These are phyloP conservation scores for Psittacula derbiana DNA, from an alignment of 2,797 vertebrate genomes.

Conservation along the genomic window DNA sequence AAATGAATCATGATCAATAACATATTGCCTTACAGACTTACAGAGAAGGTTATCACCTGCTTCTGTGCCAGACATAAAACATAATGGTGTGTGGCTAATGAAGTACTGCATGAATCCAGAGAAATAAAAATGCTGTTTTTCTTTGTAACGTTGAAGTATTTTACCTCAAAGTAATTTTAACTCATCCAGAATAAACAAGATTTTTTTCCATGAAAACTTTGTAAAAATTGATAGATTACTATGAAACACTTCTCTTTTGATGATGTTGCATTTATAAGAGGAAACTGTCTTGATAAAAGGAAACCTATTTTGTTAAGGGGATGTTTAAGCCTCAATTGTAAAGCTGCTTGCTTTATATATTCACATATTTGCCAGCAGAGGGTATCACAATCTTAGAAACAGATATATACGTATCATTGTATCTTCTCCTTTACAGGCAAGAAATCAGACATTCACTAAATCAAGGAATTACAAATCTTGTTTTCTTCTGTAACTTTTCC, in stretches of 20 bases:
- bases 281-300: neutral
- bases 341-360: neutral
- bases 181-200: neutral
- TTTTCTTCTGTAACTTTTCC: neutral
- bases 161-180: constrained; percentile 30
- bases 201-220: neutral
- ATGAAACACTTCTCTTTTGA: neutral
- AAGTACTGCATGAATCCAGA: neutral
- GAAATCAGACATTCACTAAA: neutral
- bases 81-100: constrained; percentile 2
- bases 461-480: neutral
- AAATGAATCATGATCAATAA: constrained; percentile 55
- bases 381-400: constrained; percentile 54
- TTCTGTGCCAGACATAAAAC: constrained; percentile 40
- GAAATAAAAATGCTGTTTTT: neutral
- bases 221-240: neutral
- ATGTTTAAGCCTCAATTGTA: neutral
- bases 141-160: neutral
- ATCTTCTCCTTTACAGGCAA: neutral
- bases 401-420: neutral
- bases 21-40: constrained; percentile 25
- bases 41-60: constrained; percentile 49
- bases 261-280: neutral
- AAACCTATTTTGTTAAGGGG: neutral
- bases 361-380: constrained; percentile 57